phyloP scores from a whole-genome alignment of 2,888 invertebrate genomes.

The Drosophila robusta region DNA sequence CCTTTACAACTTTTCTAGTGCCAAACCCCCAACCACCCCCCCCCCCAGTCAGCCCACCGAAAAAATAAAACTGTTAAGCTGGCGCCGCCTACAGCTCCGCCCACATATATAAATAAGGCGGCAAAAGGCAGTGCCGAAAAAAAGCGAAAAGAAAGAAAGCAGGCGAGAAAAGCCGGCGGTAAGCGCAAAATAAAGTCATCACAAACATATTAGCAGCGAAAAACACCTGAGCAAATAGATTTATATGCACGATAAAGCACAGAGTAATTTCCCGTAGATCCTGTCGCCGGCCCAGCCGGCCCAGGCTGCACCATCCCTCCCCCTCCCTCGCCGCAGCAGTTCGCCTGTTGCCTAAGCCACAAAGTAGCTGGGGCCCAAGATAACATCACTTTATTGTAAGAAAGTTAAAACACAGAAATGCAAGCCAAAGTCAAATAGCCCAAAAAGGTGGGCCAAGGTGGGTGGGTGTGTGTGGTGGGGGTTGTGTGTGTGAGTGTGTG shows the following conservation, averaged over 20 bases:
- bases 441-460: constrained; percentile 22
- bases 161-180: constrained; percentile 70
- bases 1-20: constrained; percentile 75
- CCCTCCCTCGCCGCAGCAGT: constrained; percentile 12
- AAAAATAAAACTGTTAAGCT: constrained; percentile 60
- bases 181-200: constrained; percentile 83
- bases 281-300: constrained; percentile 66
- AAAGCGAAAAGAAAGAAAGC: constrained; percentile 41
- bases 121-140: constrained; percentile 47
- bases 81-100: constrained; percentile 22
- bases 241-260: constrained; percentile 78
- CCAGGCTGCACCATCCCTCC: constrained; percentile 7
- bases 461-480: constrained; percentile 13
- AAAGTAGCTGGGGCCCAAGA: constrained; percentile 75
- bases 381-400: constrained; percentile 82
- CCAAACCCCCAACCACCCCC: neutral
- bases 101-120: constrained; percentile 51
- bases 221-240: constrained; percentile 84
- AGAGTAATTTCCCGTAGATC: constrained; percentile 78
- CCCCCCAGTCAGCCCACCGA: neutral
- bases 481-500: constrained; percentile 13
- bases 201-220: constrained; percentile 81
- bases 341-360: constrained; percentile 81
- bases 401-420: constrained; percentile 80
- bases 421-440: constrained; percentile 67